These are phyloP conservation scores for Aphidius ervi DNA, from an alignment of 1,140 invertebrate species.

Conservation along the genomic window DNA sequence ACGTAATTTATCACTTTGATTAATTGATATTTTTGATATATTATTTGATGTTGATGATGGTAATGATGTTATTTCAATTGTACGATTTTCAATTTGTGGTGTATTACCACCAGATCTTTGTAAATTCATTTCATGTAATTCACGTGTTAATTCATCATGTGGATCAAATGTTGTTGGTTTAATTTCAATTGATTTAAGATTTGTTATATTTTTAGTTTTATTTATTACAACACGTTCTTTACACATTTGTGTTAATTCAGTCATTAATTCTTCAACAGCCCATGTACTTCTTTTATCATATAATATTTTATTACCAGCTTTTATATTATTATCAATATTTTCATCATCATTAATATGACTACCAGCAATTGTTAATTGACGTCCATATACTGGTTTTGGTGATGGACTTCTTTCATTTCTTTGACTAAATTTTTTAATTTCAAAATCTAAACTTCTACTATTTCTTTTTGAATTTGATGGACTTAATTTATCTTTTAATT, in stretches of 20 bases:
- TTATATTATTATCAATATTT: slow-evolving; percentile 18
- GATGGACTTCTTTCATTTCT: slow-evolving; percentile 23
- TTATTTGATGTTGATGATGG: slow-evolving; percentile 14
- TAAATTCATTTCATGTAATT: slow-evolving; percentile 34
- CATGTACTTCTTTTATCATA: slow-evolving; percentile 46
- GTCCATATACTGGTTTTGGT: slow-evolving; percentile 20
- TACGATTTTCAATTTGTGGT: slow-evolving; percentile 7
- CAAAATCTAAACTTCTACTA: slow-evolving; percentile 23
- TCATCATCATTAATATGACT: slow-evolving; percentile 23
- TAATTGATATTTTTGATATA: slow-evolving; percentile 25
- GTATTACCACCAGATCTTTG: slow-evolving; percentile 17
- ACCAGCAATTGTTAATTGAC: slow-evolving; percentile 26
- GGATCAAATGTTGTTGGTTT: slow-evolving; percentile 25
- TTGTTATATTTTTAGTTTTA: slow-evolving; percentile 22
- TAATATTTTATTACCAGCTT: slow-evolving; percentile 27
- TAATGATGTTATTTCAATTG: slow-evolving; percentile 4
- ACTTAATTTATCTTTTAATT: not conserved
- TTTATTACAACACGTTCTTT: slow-evolving; percentile 17
- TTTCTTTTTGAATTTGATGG: slow-evolving; percentile 11
- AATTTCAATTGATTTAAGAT: slow-evolving; percentile 25
- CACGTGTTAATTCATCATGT: slow-evolving; percentile 29
- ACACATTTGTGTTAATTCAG: slow-evolving; percentile 39
- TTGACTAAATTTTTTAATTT: slow-evolving; percentile 12
- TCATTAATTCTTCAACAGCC: slow-evolving; percentile 45
- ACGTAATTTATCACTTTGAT: slow-evolving; percentile 5